Evolutionary conservation across 2,113 vertebrate species (phyloP), one percentile per base, ranked within the genome.

Genomic region (Carassius gibelio): DNA sequence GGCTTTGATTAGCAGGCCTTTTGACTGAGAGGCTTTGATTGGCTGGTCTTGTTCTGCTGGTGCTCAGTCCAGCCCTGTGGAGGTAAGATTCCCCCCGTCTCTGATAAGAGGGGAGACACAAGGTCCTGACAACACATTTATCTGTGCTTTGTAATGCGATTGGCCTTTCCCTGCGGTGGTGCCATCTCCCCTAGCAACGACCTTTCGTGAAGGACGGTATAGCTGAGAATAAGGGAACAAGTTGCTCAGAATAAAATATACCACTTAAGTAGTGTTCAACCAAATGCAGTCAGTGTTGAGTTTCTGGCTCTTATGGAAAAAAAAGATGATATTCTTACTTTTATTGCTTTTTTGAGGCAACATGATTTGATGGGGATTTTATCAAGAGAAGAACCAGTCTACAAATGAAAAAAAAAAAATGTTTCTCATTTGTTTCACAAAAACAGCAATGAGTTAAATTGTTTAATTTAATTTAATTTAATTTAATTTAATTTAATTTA

Each of bases 201-300:
- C 91, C 92, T 93, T 90, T 89, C 68, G 15, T 30, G 91, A 93
- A 93, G 91, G 92, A 92, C 88, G 84, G 52, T 83, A 71, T 90
- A 90, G 91, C 90, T 87, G 68, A 71, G 88, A 52, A 87, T 85
- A 92, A 57, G 1, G 88, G 90, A 91, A 88, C 81, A 88, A 90
- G 91, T 88, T 92, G 85, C 79, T 84, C 10, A 34, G 89, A 89
- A 91, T 91, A 92, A 89, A 93, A 91, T 80, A 87, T 89, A 88
- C 90, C 89, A 89, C 85, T 86, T 88, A 90, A 91, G 93, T 88
- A 75, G 66, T 84, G 91, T 93, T 90, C 90, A 85, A 85, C 81
- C 75, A 92, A 90, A 92, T 91, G 85, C 84, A 91, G 89, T 92
- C 88, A 89, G 68, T 90, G 92, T 89, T 93, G 91, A 21, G 75